These are phyloP conservation scores for Lepus europaeus DNA, from an alignment of 2,113 vertebrate species.

Conservation along the genomic window DNA sequence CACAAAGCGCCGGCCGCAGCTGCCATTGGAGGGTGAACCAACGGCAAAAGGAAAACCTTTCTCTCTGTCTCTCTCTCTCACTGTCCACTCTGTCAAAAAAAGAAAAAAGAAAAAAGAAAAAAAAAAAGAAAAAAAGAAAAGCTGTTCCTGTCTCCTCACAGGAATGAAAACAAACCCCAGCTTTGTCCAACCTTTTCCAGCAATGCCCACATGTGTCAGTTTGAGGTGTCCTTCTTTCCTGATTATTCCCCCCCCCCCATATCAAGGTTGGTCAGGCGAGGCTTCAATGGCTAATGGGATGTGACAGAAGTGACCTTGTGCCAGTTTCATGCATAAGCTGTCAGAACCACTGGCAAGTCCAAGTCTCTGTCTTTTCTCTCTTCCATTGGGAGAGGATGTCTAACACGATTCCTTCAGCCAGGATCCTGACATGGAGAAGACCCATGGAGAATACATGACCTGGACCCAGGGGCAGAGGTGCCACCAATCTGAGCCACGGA, in stretches of 20 bases:
- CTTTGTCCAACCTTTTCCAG: neutral
- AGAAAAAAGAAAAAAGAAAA: too few species aligned
- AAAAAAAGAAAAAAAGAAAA: neutral
- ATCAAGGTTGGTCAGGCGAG: too few species aligned
- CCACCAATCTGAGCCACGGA: neutral
- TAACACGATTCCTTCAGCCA: neutral
- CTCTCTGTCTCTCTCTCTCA: too few species aligned
- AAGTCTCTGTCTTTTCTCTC: neutral
- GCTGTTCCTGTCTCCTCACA: neutral
- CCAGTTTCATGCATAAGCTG: neutral
- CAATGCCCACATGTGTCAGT: neutral
- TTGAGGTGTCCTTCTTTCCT: neutral
- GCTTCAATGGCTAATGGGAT: neutral
- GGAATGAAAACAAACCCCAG: neutral
- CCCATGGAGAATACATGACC: neutral
- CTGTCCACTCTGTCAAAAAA: too few species aligned
- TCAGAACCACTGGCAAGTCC: neutral
- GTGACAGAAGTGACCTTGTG: neutral
- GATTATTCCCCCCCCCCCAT: neutral
- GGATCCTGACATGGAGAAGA: constrained; percentile 13
- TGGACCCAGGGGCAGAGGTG: neutral
- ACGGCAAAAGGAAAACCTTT: too few species aligned
- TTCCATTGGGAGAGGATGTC: neutral
- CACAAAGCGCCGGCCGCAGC: too few species aligned
- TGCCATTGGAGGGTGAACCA: too few species aligned